phyloP scores from a whole-genome alignment of 2,113 vertebrate species.

The Sprattus sprattus region DNA sequence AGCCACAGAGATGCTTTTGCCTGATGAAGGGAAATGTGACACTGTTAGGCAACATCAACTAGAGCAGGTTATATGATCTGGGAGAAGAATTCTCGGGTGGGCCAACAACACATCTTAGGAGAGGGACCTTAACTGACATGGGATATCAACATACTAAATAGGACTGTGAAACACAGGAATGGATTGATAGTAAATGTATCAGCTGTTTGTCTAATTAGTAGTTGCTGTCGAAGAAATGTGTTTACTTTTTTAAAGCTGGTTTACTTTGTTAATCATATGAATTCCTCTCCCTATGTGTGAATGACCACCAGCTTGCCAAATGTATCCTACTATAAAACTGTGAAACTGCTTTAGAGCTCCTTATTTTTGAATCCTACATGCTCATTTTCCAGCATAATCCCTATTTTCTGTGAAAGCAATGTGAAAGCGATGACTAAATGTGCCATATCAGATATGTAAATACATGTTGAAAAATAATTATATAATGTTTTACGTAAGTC shows the following conservation, averaged over 20 bases:
- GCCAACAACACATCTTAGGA: not conserved
- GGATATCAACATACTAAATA: not conserved
- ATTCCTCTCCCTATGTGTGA: not conserved
- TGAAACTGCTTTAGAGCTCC: not conserved
- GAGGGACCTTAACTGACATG: not conserved
- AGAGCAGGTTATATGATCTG: not conserved
- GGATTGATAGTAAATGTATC: not conserved
- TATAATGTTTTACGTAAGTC: not conserved
- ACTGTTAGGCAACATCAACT: not conserved
- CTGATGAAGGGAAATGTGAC: constrained; percentile 3
- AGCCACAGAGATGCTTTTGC: not conserved
- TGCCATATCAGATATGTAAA: not conserved
- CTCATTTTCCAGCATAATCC: not conserved
- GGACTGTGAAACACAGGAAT: not conserved
- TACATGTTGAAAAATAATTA: not conserved
- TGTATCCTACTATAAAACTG: not conserved
- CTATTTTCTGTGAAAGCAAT: not conserved
- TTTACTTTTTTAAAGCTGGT: not conserved
- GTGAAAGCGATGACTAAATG: not conserved
- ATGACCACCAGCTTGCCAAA: not conserved
- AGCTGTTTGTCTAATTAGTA: not conserved
- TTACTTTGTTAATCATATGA: not conserved
- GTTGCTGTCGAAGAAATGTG: not conserved
- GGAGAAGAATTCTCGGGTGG: not conserved
- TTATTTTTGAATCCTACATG: not conserved